These are phyloP conservation scores for Rallus crepitans DNA, from an alignment of 2,797 vertebrate genomes.

Conservation along the genomic window DNA sequence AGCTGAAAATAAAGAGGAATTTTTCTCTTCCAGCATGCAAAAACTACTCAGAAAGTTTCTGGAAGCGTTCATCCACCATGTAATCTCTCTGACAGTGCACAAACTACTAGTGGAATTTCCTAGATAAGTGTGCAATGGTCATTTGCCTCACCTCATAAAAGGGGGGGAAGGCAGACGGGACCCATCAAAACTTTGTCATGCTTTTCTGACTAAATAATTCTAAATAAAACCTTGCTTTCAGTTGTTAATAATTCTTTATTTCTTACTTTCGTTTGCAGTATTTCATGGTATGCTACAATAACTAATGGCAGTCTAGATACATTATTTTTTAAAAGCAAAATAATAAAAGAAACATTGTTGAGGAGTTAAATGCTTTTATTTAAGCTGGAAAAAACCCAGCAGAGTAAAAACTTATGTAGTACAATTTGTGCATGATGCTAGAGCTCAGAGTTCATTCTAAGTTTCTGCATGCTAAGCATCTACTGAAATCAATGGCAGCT, in stretches of 20 bases:
- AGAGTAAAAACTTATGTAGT: background rate
- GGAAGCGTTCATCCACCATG: background rate
- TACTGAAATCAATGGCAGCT: slow-evolving; percentile 45
- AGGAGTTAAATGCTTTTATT: slow-evolving; percentile 26
- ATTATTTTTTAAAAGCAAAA: background rate
- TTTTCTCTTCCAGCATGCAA: background rate
- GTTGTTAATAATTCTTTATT: slow-evolving; percentile 18
- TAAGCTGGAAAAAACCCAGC: background rate
- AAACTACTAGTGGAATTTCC: background rate
- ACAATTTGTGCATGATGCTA: background rate
- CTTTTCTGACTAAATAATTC: slow-evolving; percentile 17
- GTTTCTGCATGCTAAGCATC: slow-evolving; percentile 12
- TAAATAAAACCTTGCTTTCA: slow-evolving; percentile 7
- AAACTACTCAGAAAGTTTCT: background rate
- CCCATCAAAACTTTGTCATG: background rate
- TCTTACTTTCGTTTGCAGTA: slow-evolving; percentile 1
- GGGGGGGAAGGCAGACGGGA: background rate
- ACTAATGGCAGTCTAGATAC: background rate
- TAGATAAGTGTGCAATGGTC: background rate
- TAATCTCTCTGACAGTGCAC: background rate
- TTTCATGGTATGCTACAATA: background rate
- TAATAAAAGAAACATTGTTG: background rate
- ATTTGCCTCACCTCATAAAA: background rate
- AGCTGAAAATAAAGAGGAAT: background rate
- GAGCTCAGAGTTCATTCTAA: slow-evolving; percentile 8